Evolutionary conservation across 2,113 vertebrate species (phyloP).

Genomic region (Synchiropus splendidus): DNA sequence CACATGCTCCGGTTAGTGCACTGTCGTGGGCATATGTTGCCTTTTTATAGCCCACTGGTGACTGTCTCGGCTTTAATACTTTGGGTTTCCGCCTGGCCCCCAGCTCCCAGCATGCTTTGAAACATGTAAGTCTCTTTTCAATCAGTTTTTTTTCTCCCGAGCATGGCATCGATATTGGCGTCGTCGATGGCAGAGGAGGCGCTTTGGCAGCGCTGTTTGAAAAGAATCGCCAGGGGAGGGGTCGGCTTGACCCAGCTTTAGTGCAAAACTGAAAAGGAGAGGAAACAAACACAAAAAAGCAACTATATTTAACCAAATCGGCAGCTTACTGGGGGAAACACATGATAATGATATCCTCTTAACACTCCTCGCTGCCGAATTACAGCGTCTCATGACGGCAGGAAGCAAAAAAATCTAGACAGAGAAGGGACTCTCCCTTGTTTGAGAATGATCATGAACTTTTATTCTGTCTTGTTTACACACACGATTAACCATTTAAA

Average conservation of each 20-base stretch:
- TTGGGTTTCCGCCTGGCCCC: constrained; percentile 66
- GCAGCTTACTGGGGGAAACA: constrained; percentile 66
- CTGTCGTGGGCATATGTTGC: constrained; percentile 41
- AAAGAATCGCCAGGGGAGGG: constrained; percentile 63
- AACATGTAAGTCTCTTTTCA: constrained; percentile 74
- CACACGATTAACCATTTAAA: no score
- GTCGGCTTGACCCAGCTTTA: constrained; percentile 70
- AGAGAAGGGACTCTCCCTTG: constrained; percentile 50
- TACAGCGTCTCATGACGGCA: constrained; percentile 51
- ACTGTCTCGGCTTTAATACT: constrained; percentile 66
- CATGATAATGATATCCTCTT: constrained; percentile 75
- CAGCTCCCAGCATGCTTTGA: constrained; percentile 74
- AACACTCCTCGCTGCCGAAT: constrained; percentile 60
- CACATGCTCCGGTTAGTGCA: constrained; percentile 21
- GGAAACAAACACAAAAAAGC: constrained; percentile 43
- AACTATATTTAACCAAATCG: constrained; percentile 76
- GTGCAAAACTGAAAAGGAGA: constrained; percentile 61
- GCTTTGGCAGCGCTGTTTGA: constrained; percentile 65
- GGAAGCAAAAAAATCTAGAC: constrained; percentile 54
- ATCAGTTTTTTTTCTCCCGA: constrained; percentile 53
- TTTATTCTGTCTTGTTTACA: no score
- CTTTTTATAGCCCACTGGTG: constrained; percentile 61
- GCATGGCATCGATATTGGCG: constrained; percentile 71
- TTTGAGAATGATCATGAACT: constrained; percentile 57
- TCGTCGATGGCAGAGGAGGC: constrained; percentile 61